Base-by-base conservation (phyloP, 2,888 invertebrate genomes). In the Tetheella fluctuosa region DNA sequence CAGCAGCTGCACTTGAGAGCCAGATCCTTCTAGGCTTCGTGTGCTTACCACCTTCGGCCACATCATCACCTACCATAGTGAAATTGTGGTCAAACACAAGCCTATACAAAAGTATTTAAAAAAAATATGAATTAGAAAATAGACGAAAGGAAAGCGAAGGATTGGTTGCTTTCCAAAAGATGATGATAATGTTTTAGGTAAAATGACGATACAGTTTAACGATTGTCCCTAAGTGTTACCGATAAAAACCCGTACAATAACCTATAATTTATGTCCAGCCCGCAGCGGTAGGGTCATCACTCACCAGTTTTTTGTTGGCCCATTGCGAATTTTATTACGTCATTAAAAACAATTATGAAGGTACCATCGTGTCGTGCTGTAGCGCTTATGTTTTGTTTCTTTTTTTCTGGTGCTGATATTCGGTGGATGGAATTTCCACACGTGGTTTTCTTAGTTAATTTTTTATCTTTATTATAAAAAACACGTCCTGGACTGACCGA, bases 241-340 rank as follows among this genome's bases (percentile, higher is more conserved):
- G 69, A 72, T 75, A 69, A 72, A 68, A 76, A 64, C 59, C 65
- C 61, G 67, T 70, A 62, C 61, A 60, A 55, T 63, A 59, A 65
- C 60, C 60, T 61, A 65, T 69, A 66, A 72, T 76, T 74, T 74
- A 74, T 59, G 64, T 59, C 64, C 67, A 69, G 72, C 71, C 66
- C 59, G 58, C 57, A 62, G 58, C 23, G 53, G 57, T 7, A 58
- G 25, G 53, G 55, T 42, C 63, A 59, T 59, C 58, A 52, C 63
- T 60, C 58, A 61, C 54, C 60, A 61, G 63, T 37, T 67, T 60
- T 64, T 66, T 63, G 69, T 64, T 62, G 67, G 63, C 65, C 61
- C 53, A 48, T 54, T 59, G 59, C 48, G 30, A n/a, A 54, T 12
- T 55, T 59, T 23, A 55, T 59, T 30, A 34, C 20, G 20, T 55